Percentiles rank a stretch among this genome's conserved stretches.
phyloP scores from a whole-genome alignment of 2,797 vertebrate genomes.

The Alosa sapidissima region DNA sequence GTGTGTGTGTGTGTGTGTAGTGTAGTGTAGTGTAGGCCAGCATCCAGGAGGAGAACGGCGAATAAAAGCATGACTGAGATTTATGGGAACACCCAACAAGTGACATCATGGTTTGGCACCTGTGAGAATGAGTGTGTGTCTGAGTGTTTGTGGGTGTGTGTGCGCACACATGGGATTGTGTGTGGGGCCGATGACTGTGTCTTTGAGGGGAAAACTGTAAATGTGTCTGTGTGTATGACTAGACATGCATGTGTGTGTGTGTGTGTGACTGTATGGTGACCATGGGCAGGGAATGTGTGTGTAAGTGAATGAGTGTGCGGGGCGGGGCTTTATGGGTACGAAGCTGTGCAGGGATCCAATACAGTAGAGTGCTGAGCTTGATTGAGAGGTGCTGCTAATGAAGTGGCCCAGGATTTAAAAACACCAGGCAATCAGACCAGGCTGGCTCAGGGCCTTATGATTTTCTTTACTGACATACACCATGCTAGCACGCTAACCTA shows the following conservation, averaged over 20 bases:
- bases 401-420: not conserved
- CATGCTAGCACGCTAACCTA: not conserved
- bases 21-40: conserved; percentile 45
- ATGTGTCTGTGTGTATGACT: conserved; percentile 18
- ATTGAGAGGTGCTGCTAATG: conserved; percentile 69
- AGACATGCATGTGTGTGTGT: not conserved
- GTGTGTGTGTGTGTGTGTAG: conserved; percentile 1
- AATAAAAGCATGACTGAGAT: conserved; percentile 72
- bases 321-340: conserved; percentile 38
- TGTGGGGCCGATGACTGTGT: conserved; percentile 41
- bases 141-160: not conserved
- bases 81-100: conserved; percentile 75
- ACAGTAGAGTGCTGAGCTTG: conserved; percentile 28
- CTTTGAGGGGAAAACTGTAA: not conserved
- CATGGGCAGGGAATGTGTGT: not conserved
- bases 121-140: conserved; percentile 52
- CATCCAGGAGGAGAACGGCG: conserved; percentile 58
- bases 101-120: conserved; percentile 72
- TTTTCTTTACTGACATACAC: not conserved
- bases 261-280: not conserved
- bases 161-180: conserved; percentile 24
- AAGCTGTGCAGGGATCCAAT: conserved; percentile 61
- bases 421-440: not conserved
- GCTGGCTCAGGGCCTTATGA: not conserved
- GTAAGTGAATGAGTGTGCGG: not conserved